phyloP scores from a whole-genome alignment of 2,797 vertebrate genomes.

The Rallus crepitans region DNA sequence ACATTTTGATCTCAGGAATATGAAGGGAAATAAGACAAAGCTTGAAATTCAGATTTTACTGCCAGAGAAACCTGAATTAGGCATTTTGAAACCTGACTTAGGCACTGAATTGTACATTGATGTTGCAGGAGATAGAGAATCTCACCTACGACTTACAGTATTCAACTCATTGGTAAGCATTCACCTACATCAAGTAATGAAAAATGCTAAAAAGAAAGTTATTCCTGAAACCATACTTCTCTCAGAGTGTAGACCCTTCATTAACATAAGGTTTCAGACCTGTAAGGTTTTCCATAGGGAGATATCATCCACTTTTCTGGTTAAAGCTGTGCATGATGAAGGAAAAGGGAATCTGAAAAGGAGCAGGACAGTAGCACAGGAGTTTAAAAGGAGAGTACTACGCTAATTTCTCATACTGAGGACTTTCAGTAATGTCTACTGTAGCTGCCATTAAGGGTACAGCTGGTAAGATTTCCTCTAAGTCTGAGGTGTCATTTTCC shows the following conservation, averaged over 20 bases:
- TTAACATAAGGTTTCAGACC: not conserved
- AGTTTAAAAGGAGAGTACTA: not conserved
- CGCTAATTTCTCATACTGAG: not conserved
- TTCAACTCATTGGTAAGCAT: not conserved
- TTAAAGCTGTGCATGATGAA: not conserved
- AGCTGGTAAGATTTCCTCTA: not conserved
- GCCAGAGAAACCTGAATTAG: too few species aligned
- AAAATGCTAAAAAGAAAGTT: not conserved
- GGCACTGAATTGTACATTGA: not conserved
- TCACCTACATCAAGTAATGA: not conserved
- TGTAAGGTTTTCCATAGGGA: not conserved
- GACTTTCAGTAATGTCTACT: not conserved
- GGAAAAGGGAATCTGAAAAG: not conserved
- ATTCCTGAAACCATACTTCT: not conserved
- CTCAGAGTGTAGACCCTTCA: not conserved
- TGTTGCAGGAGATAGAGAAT: not conserved
- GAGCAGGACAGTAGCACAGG: not conserved
- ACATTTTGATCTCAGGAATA: not conserved
- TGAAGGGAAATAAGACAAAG: not conserved
- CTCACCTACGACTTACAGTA: not conserved
- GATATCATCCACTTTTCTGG: not conserved
- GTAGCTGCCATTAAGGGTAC: not conserved
- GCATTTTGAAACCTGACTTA: not conserved
- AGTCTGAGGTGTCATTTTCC: not conserved
- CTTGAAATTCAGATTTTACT: not conserved